A percentile compares a stretch with the other conserved stretches of the same genome.
These are phyloP conservation scores for Paramormyrops kingsleyae DNA, from an alignment of 2,113 vertebrate species.

Conservation along the genomic window DNA sequence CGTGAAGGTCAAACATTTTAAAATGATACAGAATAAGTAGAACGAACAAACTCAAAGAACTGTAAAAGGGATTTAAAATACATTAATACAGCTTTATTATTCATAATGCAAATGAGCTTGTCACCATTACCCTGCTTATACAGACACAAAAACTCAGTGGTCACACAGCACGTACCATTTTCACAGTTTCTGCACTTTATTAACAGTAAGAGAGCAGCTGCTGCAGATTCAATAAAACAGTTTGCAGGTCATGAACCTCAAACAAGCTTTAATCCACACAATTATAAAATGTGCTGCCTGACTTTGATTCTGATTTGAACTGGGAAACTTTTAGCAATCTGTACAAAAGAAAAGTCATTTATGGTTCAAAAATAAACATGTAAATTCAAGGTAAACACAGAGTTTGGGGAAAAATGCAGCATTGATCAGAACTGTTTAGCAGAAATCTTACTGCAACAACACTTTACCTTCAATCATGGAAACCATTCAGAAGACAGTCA, in stretches of 20 bases:
- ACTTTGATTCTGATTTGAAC: neutral
- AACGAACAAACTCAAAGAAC: neutral
- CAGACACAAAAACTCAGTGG: neutral
- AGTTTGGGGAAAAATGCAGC: neutral
- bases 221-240: neutral
- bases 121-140: neutral
- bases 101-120: neutral
- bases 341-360: neutral
- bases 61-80: neutral
- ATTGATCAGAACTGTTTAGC: neutral
- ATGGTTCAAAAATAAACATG: neutral
- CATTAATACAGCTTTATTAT: constrained; percentile 6
- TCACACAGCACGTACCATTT: neutral
- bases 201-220: neutral
- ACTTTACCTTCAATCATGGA: neutral
- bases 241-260: constrained; percentile 9
- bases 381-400: neutral
- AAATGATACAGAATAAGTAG: neutral
- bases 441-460: neutral
- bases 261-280: constrained; percentile 17
- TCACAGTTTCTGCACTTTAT: constrained; percentile 1
- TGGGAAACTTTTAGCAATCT: neutral
- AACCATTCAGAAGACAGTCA: neutral
- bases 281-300: neutral
- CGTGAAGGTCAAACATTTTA: neutral